Base-by-base conservation (phyloP, 2,888 invertebrate species). In the Tetrapedia diversipes region DNA sequence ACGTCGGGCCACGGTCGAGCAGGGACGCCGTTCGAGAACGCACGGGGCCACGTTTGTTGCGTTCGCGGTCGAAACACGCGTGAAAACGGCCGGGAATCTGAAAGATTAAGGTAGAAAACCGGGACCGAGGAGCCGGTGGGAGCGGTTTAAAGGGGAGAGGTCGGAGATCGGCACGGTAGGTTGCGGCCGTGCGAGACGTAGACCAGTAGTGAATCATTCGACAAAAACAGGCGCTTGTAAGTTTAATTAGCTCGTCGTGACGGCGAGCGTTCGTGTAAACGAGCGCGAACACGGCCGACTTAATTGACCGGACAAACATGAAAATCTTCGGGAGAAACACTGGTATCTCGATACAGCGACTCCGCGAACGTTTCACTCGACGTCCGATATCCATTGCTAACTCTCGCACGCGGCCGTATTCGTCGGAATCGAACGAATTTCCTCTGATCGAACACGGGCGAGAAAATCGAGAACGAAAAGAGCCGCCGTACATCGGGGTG, bases 221-320 rank as follows among this genome's bases (percentile, higher is more conserved):
- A 49, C 60, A 59, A 61, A 73, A 75, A 74, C 74, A 43, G 29
- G 27, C 60, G 34, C 37, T 60, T 49, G 74, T 34, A 43, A 74
- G 65, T 65, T 65, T 75, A 75, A 75, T 75, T 74, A 75, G 75
- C 61, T 76, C 60, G 56, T 68, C 67, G 76, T 57, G 61, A 56
- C 67, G 63, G 47, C 37, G 61, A 75, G 47, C 63, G 77, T 34
- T 43, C 56, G 65, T 53, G 75, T 61, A 76, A 77, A 69, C 57
- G 54, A 64, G 63, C 76, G 11, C 34, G n/a, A 67, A 63, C 66
- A 68, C n/a, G 68, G n/a, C 24, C 59, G 64, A 47, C 56, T 53
- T 59, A 63, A 75, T 64, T 66, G 63, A 67, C 57, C 45, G 76
- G 39, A 24, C 53, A 59, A 63, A 64, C 63, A 41, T n/a, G 68